Percentiles rank a stretch among this genome's conserved stretches.
Conservation (phyloP, 2,113 vertebrate genomes). For the Clarias batrachus region DNA sequence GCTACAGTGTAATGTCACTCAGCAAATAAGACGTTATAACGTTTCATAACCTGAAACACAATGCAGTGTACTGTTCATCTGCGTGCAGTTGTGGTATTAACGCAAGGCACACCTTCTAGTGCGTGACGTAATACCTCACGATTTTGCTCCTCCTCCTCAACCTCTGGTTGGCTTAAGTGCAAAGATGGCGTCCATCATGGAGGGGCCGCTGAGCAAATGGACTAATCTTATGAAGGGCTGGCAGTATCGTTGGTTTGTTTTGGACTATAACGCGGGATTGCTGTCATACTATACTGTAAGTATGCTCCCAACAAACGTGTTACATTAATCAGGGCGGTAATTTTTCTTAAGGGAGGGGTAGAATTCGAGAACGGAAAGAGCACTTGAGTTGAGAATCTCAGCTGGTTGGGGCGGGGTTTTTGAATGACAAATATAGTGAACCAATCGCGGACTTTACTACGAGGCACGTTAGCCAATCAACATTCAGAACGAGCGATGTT, state of each 20-base stretch:
- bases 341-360: background rate
- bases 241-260: conserved; percentile 98
- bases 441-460: conserved; percentile 53
- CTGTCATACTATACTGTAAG: conserved; percentile 97
- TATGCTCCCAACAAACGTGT: conserved; percentile 21
- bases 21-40: too few relatives aligned
- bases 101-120: conserved; percentile 18
- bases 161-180: conserved; percentile 61
- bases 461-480: conserved; percentile 59
- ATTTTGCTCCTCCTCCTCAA: conserved; percentile 64
- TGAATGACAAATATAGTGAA: conserved; percentile 45
- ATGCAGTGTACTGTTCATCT: background rate
- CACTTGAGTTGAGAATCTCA: conserved; percentile 69
- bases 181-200: conserved; percentile 99
- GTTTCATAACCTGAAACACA: too few relatives aligned
- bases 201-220: conserved; percentile 98
- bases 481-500: conserved; percentile 12
- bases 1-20: background rate
- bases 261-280: conserved; percentile 93
- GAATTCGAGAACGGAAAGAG: conserved; percentile 12
- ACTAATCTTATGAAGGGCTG: conserved; percentile 98
- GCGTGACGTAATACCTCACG: conserved; percentile 47
- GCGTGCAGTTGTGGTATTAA: background rate
- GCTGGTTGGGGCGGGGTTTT: conserved; percentile 62
- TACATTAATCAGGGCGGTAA: background rate